Percentiles rank a stretch among this genome's conserved stretches.
phyloP scores from a whole-genome alignment of 2,888 invertebrate genomes.

The Sarcophaga subvicina region DNA sequence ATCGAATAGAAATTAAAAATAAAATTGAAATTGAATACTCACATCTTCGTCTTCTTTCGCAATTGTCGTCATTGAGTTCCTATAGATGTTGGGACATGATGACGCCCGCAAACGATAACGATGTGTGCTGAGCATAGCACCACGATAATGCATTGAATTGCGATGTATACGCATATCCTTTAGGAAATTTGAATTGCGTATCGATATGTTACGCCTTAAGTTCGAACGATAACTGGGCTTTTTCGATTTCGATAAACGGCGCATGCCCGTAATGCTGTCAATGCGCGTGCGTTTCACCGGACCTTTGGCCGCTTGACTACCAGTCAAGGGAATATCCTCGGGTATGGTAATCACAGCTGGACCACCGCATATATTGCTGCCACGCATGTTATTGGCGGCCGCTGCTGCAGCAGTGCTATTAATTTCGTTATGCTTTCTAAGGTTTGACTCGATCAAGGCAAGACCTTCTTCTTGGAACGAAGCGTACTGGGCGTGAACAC shows the following conservation, averaged over 20 bases:
- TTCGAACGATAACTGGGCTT: conserved; percentile 78
- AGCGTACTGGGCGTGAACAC: conserved; percentile 74
- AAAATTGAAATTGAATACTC: conserved; percentile 73
- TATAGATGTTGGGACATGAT: conserved; percentile 95
- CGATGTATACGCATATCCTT: conserved; percentile 87
- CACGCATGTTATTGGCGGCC: neutral
- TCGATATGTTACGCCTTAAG: conserved; percentile 78
- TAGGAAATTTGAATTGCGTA: conserved; percentile 85
- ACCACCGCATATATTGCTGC: neutral
- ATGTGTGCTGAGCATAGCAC: conserved; percentile 91
- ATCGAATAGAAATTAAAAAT: neutral
- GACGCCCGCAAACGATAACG: conserved; percentile 92
- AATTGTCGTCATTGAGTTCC: conserved; percentile 94
- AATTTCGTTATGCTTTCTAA: conserved; percentile 72
- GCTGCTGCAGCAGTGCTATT: neutral
- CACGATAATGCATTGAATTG: conserved; percentile 92
- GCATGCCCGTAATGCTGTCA: conserved; percentile 76
- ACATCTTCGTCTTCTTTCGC: conserved; percentile 90
- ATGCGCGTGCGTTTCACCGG: conserved; percentile 72
- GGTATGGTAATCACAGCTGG: conserved; percentile 77
- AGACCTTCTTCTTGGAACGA: conserved; percentile 75
- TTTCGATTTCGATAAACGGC: conserved; percentile 77
- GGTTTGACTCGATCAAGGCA: conserved; percentile 74
- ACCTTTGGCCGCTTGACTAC: conserved; percentile 61
- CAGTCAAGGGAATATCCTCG: conserved; percentile 72